Evolutionary conservation across 2,797 vertebrate species (phyloP).

Genomic region (Delichon dasypus): DNA sequence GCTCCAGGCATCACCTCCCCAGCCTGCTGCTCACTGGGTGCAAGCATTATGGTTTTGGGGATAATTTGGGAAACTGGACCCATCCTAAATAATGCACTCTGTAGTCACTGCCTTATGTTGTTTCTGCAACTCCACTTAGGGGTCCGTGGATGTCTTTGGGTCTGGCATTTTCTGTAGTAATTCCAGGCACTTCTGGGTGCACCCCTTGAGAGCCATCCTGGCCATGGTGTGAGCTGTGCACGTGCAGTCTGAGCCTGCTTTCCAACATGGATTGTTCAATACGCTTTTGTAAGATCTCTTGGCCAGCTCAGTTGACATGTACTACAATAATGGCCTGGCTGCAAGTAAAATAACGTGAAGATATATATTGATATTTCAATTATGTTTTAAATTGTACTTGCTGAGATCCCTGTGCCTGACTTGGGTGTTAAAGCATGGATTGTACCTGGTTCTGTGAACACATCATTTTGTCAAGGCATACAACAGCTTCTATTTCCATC

Average conservation of each 20-base stretch:
- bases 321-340: neutral
- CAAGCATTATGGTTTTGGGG: neutral
- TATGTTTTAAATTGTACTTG: constrained; percentile 17
- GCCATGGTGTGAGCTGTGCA: rapidly evolving
- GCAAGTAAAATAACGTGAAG: constrained; percentile 3
- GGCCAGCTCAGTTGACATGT: neutral
- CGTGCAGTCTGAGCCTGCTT: neutral
- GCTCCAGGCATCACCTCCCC: neutral
- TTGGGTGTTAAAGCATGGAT: neutral
- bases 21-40: neutral
- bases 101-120: neutral
- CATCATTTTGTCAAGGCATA: neutral
- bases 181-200: neutral
- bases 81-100: neutral
- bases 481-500: neutral
- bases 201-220: neutral
- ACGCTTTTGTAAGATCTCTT: neutral
- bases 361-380: constrained; percentile 34
- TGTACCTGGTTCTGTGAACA: neutral
- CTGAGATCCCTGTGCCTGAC: neutral
- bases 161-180: neutral
- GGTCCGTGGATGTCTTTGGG: neutral
- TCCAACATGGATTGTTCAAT: neutral
- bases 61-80: neutral
- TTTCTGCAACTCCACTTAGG: neutral